phyloP scores from a whole-genome alignment of 53 echinoderm and acorn worm species.

The Patiria pectinifera region DNA sequence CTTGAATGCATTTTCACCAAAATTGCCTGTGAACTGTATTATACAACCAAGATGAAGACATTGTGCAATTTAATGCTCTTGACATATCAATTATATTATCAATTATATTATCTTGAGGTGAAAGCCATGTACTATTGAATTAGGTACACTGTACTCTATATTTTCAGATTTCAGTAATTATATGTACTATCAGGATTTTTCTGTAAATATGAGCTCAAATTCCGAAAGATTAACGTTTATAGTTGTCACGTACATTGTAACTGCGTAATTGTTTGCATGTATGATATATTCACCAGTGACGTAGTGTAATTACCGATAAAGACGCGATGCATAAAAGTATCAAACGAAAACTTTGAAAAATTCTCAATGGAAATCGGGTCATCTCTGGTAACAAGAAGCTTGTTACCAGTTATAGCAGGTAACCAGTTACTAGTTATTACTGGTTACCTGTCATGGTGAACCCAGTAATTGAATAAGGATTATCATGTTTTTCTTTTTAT shows the following conservation, averaged over 20 bases:
- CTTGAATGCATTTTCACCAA: constrained; percentile 3
- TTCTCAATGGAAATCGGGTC: too few species aligned
- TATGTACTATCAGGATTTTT: not conserved
- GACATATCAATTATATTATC: not conserved
- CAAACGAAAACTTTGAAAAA: too few species aligned
- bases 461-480: too few species aligned
- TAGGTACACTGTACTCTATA: not conserved
- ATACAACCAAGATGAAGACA: not conserved
- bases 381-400: too few species aligned
- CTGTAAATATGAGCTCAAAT: constrained; percentile 19
- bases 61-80: constrained; percentile 16
- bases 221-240: not conserved
- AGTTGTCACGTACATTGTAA: not conserved
- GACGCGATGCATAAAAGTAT: too few species aligned
- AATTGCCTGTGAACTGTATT: constrained; percentile 6
- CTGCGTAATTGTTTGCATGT: not conserved
- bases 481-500: too few species aligned
- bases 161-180: not conserved
- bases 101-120: not conserved
- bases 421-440: too few species aligned
- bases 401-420: too few species aligned
- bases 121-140: not conserved
- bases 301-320: not conserved
- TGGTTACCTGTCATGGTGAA: too few species aligned
- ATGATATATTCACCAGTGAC: not conserved